phyloP scores from a whole-genome alignment of 2,888 invertebrate species.

The Himalopsyche anomala region DNA sequence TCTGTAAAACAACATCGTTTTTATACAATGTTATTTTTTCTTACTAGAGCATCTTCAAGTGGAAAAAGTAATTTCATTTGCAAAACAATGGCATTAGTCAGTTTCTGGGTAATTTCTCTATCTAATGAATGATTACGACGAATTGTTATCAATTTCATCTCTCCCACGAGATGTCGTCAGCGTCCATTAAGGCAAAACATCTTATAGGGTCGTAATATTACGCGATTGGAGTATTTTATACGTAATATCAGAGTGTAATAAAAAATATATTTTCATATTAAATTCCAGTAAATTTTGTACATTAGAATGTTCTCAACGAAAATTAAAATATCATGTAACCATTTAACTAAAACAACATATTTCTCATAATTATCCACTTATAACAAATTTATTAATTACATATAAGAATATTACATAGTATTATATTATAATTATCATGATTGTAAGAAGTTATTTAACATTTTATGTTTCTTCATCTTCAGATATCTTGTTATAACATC shows the following conservation, averaged over 20 bases:
- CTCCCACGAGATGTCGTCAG: slow-evolving; percentile 56
- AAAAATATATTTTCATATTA: background rate
- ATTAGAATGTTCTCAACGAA: background rate
- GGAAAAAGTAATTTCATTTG: slow-evolving; percentile 27
- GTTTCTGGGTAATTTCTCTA: slow-evolving; percentile 56
- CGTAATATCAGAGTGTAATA: background rate
- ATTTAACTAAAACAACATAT: background rate
- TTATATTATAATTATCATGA: no score
- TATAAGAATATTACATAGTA: no score
- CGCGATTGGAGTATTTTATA: background rate
- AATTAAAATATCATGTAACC: background rate
- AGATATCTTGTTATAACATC: no score
- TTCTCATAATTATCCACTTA: background rate
- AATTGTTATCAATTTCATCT: slow-evolving; percentile 62
- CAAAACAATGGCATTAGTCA: slow-evolving; percentile 33
- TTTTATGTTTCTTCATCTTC: no score
- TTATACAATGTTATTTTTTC: background rate
- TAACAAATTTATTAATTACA: background rate
- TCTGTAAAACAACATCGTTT: background rate
- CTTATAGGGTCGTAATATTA: slow-evolving; percentile 2
- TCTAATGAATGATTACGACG: slow-evolving; percentile 60
- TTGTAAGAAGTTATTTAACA: no score
- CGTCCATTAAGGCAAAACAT: background rate
- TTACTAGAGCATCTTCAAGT: background rate
- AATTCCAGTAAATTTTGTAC: background rate